Base-by-base conservation (phyloP, 2,888 invertebrate genomes). In the Tinea semifulvella region DNA sequence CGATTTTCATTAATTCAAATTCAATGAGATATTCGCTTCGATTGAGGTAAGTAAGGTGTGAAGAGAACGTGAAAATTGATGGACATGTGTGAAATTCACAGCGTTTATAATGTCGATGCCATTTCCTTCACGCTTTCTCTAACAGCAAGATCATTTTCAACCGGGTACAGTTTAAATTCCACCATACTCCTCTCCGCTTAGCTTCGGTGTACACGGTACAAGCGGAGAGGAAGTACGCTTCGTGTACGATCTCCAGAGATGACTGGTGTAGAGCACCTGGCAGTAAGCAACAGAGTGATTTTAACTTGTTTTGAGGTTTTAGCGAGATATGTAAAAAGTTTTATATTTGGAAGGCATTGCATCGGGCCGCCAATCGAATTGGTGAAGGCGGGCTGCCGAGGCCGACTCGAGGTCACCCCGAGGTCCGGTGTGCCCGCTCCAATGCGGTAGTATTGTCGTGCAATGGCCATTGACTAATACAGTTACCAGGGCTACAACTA, bases 331-430 rank as follows among this genome's bases (percentile, higher is more conserved):
- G 58, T 59, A 61, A 66, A 69, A 66, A 68, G 65, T 51, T 64
- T 61, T 68, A 62, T 69, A 75, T 76, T 76, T 69, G 68, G 70
- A 61, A 58, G 65, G 61, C 68, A 68, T 65, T 65, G 67, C 61
- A 61, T 68, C 62, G 67, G 63, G 66, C 55, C 61, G 59, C 73
- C 73, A 75, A 73, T 74, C 53, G 68, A 62, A 62, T 57, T 61
- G 63, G 77, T 73, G 76, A 76, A 75, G 22, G 40, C 22, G 13
- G 65, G 75, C 68, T 62, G 54, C 38, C 19, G 10, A 27, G 17
- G 36, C 16, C 10, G 36, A 17, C 11, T 7, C 38, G 38, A 38
- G 38, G 38, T 19, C 19, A 11, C 16, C 11, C 18, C 11, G 72
- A 73, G 73, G 74, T 61, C 68, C 65, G 48, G 42, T 51, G 44